Evolutionary conservation across 2,113 vertebrate genomes (phyloP).

Genomic region (Pelecanoides urinatrix): DNA sequence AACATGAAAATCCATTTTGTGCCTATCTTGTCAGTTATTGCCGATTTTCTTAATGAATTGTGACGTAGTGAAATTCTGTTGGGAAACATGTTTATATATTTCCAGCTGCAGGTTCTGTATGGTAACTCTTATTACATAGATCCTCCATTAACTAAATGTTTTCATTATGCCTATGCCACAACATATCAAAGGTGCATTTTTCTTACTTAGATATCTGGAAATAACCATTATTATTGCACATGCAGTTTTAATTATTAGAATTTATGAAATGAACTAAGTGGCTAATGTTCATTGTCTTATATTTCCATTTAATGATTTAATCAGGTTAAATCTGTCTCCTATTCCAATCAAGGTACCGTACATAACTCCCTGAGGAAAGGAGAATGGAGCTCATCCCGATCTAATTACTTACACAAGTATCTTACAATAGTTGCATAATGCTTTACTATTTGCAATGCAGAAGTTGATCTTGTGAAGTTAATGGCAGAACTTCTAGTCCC

Average conservation of each 20-base stretch:
- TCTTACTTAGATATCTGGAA: slow-evolving; percentile 6
- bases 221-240: slow-evolving; percentile 49
- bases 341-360: background rate
- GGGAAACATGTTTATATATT: slow-evolving; percentile 52
- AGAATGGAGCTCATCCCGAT: background rate
- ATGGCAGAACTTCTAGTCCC: background rate
- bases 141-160: slow-evolving; percentile 62
- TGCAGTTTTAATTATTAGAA: slow-evolving; percentile 65
- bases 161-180: slow-evolving; percentile 38
- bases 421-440: background rate
- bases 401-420: background rate
- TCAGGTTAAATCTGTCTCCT: slow-evolving; percentile 28
- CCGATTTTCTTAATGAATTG: slow-evolving; percentile 60
- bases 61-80: slow-evolving; percentile 47
- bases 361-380: background rate
- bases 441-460: background rate
- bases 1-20: slow-evolving; percentile 69
- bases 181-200: slow-evolving; percentile 39
- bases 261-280: slow-evolving; percentile 43
- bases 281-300: slow-evolving; percentile 38
- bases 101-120: slow-evolving; percentile 53
- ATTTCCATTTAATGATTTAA: slow-evolving; percentile 35
- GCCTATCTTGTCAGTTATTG: slow-evolving; percentile 62
- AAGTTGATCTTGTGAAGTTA: background rate
- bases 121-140: slow-evolving; percentile 45